phyloP scores from a whole-genome alignment of 2,113 vertebrate species.

The Pangasianodon hypophthalmus region DNA sequence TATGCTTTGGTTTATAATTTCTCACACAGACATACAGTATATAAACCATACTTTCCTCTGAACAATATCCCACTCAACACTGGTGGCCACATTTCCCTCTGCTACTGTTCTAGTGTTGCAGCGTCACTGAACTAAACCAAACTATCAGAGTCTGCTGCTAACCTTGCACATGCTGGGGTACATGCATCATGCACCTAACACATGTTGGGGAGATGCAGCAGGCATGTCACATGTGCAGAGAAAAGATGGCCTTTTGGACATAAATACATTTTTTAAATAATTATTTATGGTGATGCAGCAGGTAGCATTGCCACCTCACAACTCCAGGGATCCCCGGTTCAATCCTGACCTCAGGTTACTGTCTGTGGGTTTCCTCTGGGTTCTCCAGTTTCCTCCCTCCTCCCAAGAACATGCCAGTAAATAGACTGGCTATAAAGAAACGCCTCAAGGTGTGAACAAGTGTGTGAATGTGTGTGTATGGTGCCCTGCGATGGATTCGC shows the following conservation, averaged over 20 bases:
- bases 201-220: not conserved
- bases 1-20: not conserved
- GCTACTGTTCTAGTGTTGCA: not conserved
- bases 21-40: not conserved
- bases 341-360: not conserved
- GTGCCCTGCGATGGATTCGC: not conserved
- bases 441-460: no score
- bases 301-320: not conserved
- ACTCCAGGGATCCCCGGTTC: not conserved
- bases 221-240: not conserved
- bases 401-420: not conserved
- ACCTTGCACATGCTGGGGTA: not conserved
- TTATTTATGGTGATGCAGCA: not conserved
- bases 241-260: not conserved
- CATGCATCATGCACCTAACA: not conserved
- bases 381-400: not conserved
- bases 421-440: no score
- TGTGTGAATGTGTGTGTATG: not conserved
- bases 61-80: no score
- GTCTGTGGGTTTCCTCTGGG: not conserved
- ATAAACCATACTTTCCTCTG: not conserved
- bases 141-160: not conserved
- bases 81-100: no score
- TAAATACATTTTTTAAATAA: not conserved
- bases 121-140: not conserved